phyloP scores from a whole-genome alignment of 1,140 invertebrate species.

The Drosophila bocki region DNA sequence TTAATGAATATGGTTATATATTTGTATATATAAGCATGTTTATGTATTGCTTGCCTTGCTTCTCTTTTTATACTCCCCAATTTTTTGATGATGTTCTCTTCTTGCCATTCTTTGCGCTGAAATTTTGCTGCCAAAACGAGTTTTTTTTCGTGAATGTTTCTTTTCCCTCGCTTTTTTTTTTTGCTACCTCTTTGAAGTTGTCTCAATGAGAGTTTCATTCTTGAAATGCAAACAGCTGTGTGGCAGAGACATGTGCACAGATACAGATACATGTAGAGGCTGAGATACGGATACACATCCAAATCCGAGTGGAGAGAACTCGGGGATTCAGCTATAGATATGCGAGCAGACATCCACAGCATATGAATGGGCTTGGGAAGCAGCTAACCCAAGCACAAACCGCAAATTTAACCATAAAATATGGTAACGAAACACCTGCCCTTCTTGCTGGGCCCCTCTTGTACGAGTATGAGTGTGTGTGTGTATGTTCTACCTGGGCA shows the following conservation, averaged over 20 bases:
- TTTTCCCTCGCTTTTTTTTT: background rate
- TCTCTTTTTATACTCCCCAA: slow-evolving; percentile 52
- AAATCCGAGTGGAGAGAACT: slow-evolving; percentile 7
- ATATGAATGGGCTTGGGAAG: slow-evolving; percentile 69
- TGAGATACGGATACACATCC: slow-evolving; percentile 18
- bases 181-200: slow-evolving; percentile 35
- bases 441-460: slow-evolving; percentile 17
- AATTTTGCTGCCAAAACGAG: slow-evolving; percentile 69
- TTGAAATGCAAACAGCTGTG: slow-evolving; percentile 81
- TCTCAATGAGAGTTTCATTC: slow-evolving; percentile 74
- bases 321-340: slow-evolving; percentile 19
- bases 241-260: slow-evolving; percentile 44
- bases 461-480: background rate
- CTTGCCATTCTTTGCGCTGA: slow-evolving; percentile 55
- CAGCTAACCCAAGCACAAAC: slow-evolving; percentile 30
- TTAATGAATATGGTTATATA: slow-evolving; percentile 8
- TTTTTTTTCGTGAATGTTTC: slow-evolving; percentile 48
- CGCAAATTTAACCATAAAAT: slow-evolving; percentile 76
- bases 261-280: slow-evolving; percentile 16
- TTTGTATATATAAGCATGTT: background rate
- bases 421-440: slow-evolving; percentile 78
- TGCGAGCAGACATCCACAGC: slow-evolving; percentile 41
- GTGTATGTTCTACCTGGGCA: slow-evolving; percentile 21
- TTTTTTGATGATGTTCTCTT: slow-evolving; percentile 47
- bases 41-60: slow-evolving; percentile 12